phyloP scores from a whole-genome alignment of 2,113 vertebrate genomes.

The Holacanthus passer region DNA sequence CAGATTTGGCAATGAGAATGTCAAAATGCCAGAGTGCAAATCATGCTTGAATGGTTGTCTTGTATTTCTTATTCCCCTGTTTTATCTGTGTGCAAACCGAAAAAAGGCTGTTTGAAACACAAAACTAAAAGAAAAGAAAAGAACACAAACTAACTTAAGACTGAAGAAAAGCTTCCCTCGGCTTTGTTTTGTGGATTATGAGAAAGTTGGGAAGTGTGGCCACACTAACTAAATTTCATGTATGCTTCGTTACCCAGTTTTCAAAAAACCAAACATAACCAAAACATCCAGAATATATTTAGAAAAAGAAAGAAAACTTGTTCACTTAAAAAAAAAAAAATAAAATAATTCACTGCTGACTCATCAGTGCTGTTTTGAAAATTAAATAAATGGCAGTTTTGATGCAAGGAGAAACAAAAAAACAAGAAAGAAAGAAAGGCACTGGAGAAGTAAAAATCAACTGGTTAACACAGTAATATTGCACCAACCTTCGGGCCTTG shows the following conservation, averaged over 20 bases:
- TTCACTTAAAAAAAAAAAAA: neutral
- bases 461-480: slow-evolving; percentile 19
- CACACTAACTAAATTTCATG: slow-evolving; percentile 26
- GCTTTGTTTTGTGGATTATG: neutral
- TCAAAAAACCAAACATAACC: neutral
- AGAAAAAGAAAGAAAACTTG: neutral
- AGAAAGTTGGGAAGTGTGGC: slow-evolving; percentile 42
- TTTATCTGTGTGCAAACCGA: slow-evolving; percentile 15
- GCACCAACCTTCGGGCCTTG: slow-evolving; percentile 51
- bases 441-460: slow-evolving; percentile 20
- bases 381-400: neutral
- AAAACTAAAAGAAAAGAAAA: neutral
- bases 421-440: slow-evolving; percentile 32
- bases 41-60: neutral
- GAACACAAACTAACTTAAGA: slow-evolving; percentile 8
- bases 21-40: slow-evolving; percentile 45
- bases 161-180: neutral
- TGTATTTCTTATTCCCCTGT: slow-evolving; percentile 5
- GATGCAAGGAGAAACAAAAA: slow-evolving; percentile 5
- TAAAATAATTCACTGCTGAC: neutral
- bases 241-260: neutral
- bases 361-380: neutral
- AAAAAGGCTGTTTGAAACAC: slow-evolving; percentile 9
- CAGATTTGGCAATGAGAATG: slow-evolving; percentile 34
- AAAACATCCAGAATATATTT: neutral